Percentiles rank a stretch among this genome's conserved stretches.
Evolutionary conservation across 2,888 invertebrate species (phyloP).

Genomic region (Lochmaea capreae): DNA sequence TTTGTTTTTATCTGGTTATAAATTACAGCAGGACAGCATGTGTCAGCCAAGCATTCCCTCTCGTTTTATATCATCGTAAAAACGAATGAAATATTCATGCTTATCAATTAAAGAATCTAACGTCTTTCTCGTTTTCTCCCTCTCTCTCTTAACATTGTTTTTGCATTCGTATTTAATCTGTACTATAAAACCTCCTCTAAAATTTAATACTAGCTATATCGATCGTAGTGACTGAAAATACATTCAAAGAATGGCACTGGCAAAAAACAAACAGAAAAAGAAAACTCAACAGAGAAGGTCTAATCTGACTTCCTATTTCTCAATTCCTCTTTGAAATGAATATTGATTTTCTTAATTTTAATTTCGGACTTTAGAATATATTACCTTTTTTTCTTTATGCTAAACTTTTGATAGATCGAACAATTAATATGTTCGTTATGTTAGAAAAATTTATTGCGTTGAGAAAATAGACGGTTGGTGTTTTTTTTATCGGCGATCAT

Average conservation of each 20-base stretch:
- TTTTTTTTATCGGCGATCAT: no score
- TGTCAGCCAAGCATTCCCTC: slow-evolving; percentile 1
- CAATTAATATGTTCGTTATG: no score
- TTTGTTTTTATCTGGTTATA: slow-evolving; percentile 29
- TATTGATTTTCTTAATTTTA: no score
- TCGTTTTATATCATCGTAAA: slow-evolving; percentile 17
- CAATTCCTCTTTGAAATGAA: no score
- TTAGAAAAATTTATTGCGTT: no score
- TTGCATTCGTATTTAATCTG: neutral
- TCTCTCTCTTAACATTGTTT: neutral
- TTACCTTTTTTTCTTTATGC: no score
- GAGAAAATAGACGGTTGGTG: no score
- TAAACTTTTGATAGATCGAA: no score
- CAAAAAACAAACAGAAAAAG: neutral
- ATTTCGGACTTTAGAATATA: no score
- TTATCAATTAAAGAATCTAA: slow-evolving; percentile 19
- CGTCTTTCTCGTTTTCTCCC: no score
- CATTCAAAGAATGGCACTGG: neutral
- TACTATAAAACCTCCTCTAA: neutral
- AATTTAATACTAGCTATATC: neutral
- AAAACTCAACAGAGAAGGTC: neutral
- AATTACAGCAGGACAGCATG: slow-evolving; percentile 19
- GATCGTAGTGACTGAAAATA: neutral
- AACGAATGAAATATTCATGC: slow-evolving; percentile 28
- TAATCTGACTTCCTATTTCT: neutral